phyloP scores from a whole-genome alignment of 1,140 invertebrate species.

The Ridgeia piscesae region DNA sequence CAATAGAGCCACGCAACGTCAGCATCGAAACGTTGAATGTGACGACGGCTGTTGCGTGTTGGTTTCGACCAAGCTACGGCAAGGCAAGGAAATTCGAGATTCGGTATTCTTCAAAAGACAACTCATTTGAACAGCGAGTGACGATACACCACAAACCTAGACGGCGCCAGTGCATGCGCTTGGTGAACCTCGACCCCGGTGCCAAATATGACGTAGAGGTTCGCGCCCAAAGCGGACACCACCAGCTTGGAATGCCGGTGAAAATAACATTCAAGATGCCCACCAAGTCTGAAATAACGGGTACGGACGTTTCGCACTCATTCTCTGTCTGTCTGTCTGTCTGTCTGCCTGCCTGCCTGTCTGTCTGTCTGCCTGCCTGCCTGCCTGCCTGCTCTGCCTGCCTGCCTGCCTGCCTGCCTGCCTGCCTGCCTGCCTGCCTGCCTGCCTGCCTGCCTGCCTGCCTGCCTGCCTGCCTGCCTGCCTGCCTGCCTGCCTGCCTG shows the following conservation, averaged over 20 bases:
- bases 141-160: background rate
- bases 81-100: slow-evolving; percentile 12
- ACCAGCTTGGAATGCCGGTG: background rate
- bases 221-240: background rate
- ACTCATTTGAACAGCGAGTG: background rate
- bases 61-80: slow-evolving; percentile 10
- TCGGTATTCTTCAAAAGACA: background rate
- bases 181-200: background rate
- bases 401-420: too few species aligned
- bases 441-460: too few species aligned
- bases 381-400: too few species aligned
- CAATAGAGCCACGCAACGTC: background rate
- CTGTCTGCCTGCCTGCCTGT: too few species aligned
- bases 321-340: too few species aligned
- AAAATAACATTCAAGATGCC: slow-evolving; percentile 11
- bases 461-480: too few species aligned
- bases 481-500: too few species aligned
- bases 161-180: background rate
- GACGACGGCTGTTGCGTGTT: background rate
- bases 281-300: background rate
- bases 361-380: too few species aligned
- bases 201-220: background rate
- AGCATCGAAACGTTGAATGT: slow-evolving; percentile 7
- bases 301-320: too few species aligned
- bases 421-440: too few species aligned